Evolutionary conservation across 2,797 vertebrate species (phyloP), one percentile per base, ranked within the genome.

Genomic region (Ctenochaetus hawaiiensis): DNA sequence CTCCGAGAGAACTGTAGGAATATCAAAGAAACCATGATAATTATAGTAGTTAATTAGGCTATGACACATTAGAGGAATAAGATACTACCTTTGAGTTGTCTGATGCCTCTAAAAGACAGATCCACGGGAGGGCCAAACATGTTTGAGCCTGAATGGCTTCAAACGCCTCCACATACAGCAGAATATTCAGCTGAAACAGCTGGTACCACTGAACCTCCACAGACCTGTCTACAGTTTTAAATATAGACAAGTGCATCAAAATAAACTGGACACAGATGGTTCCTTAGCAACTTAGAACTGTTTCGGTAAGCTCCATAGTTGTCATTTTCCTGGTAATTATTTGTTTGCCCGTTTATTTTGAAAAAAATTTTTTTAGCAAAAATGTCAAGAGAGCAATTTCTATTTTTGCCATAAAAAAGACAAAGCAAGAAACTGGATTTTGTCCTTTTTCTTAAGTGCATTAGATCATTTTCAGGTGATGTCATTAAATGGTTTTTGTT

Each of bases 91-190:
- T 34, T 0, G 16, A 81, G 3, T 6, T 80, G 49, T 1, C 43
- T 88, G 87, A 96, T 81, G 34, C 85, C 86, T 67, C 89, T 94
- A 87, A 96, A 96, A n/a, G 95, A 96, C 47, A 93, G 92, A 81
- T 96, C 96, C 66, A 96, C 87, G 1, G 96, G 95, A 70, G 95
- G 91, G 6, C 87, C 89, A 47, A 87, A 90, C 86, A 95, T 89
- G 70, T 75, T 87, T 49, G 12, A 2, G n/a, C 13, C 43, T 68
- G 37, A 60, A 43, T 3, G 34, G 73, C 30, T 53, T 56, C 11
- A n/a, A 57, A 57, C 8, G 0, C 34, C 6, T 67, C 4, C 18
- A 10, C 16, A 18, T 73, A 9, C 11, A 62, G 49, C 13, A 12
- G 16, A 68, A 20, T 37, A 0, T 7, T 53, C 14, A 63, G 9